Conservation (phyloP, 2,888 invertebrate genomes). For the Epirrhoe tristata region DNA sequence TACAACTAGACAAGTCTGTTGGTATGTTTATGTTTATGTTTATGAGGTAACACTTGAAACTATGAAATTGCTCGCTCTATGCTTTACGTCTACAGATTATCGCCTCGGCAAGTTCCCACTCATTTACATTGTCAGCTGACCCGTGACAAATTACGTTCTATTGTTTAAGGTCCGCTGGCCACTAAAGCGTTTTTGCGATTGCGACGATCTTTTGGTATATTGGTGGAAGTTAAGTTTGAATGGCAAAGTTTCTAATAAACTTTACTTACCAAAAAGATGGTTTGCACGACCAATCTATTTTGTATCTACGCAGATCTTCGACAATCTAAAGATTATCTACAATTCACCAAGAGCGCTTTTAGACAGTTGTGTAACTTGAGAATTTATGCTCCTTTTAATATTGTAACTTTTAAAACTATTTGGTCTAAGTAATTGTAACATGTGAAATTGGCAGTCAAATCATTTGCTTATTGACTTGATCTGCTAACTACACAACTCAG, state of each 20-base stretch:
- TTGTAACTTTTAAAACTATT: too few relatives aligned
- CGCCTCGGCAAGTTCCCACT: constrained; percentile 51
- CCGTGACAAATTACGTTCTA: constrained; percentile 60
- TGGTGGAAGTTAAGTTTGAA: not conserved
- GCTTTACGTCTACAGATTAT: too few relatives aligned
- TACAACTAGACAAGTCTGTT: too few relatives aligned
- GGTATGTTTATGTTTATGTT: too few relatives aligned
- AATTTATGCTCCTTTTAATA: too few relatives aligned
- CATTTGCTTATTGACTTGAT: not conserved
- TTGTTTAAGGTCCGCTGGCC: constrained; percentile 27
- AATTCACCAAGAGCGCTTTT: too few relatives aligned
- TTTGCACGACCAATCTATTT: not conserved
- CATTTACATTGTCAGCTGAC: constrained; percentile 65
- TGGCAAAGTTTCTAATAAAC: not conserved
- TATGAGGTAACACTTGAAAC: constrained; percentile 18
- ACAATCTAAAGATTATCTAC: too few relatives aligned
- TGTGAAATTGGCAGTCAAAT: not conserved
- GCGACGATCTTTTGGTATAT: not conserved
- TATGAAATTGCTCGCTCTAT: constrained; percentile 20
- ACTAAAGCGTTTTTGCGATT: constrained; percentile 11
- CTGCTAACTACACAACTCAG: too few relatives aligned
- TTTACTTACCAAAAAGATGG: too few relatives aligned
- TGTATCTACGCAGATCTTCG: not conserved
- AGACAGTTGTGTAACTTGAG: too few relatives aligned
- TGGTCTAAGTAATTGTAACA: not conserved